Percentiles rank a stretch among this genome's conserved stretches.
Evolutionary conservation across 2,888 invertebrate genomes (phyloP).

Genomic region (Agonum fuliginosum): DNA sequence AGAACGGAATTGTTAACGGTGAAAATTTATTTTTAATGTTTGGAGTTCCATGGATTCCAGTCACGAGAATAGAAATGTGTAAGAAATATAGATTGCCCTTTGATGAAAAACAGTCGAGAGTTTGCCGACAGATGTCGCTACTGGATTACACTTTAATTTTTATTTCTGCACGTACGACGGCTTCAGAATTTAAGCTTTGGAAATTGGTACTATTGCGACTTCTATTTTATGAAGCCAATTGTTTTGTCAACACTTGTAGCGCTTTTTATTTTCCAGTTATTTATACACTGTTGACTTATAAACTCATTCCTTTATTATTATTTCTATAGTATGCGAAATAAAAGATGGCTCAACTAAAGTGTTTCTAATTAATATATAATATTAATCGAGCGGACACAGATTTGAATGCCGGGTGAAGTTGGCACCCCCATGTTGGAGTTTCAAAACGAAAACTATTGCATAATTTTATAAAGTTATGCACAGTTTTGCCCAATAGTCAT

Average conservation of each 20-base stretch:
- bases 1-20: constrained; percentile 40
- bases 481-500: too few relatives aligned
- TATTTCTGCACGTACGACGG: constrained; percentile 36
- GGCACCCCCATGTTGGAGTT: too few relatives aligned
- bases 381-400: too few relatives aligned
- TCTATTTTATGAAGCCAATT: constrained; percentile 15
- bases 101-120: constrained; percentile 39
- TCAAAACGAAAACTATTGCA: too few relatives aligned
- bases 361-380: too few relatives aligned
- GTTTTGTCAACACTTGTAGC: too few relatives aligned
- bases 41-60: background rate
- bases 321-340: too few relatives aligned
- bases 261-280: too few relatives aligned
- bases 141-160: constrained; percentile 40
- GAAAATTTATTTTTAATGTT: constrained; percentile 52
- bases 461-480: too few relatives aligned
- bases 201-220: background rate
- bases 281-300: background rate
- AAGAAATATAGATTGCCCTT: constrained; percentile 43
- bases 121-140: constrained; percentile 46
- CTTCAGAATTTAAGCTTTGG: constrained; percentile 21
- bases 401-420: too few relatives aligned
- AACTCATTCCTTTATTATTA: too few relatives aligned
- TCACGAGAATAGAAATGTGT: constrained; percentile 49
- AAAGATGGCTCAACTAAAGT: too few relatives aligned